Conservation (phyloP, 2,797 vertebrate genomes). For the Geotrypetes seraphini region DNA sequence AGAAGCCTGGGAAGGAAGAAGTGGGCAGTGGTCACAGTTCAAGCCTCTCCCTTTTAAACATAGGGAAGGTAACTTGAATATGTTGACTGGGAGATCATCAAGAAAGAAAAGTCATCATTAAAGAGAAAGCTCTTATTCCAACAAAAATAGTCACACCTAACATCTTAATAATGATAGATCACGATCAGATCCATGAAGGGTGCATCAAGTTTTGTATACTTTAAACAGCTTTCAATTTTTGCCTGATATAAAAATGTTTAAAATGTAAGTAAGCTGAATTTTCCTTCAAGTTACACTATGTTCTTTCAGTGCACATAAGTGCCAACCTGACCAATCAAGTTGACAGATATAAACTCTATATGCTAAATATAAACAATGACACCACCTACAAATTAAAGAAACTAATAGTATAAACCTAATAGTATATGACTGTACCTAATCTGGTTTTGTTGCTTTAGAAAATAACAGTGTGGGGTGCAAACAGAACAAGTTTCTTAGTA, state of each 20-base stretch:
- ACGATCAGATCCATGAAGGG: too few species aligned
- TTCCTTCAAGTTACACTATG: constrained; percentile 10
- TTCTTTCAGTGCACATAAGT: constrained; percentile 14
- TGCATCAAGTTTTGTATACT: too few species aligned
- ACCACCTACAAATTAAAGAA: constrained; percentile 35
- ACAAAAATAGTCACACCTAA: too few species aligned
- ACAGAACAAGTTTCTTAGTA: constrained; percentile 45
- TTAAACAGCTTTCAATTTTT: constrained; percentile 4
- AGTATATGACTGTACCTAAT: constrained; percentile 20
- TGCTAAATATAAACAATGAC: constrained; percentile 23
- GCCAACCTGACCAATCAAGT: constrained; percentile 22
- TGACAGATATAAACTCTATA: constrained; percentile 25
- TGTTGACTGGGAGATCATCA: too few species aligned
- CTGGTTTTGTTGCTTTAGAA: constrained; percentile 41
- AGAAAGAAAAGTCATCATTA: too few species aligned
- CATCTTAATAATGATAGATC: too few species aligned
- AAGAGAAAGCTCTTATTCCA: too few species aligned
- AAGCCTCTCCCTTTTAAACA: too few species aligned
- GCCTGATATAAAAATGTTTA: neutral
- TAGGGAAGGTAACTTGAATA: too few species aligned
- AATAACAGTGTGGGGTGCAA: constrained; percentile 34
- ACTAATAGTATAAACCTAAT: constrained; percentile 22
- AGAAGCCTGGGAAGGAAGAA: too few species aligned
- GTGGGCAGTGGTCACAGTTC: too few species aligned
- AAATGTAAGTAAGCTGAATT: constrained; percentile 6